Percentiles rank a stretch among this genome's conserved stretches.
These are phyloP conservation scores for Pinctada fucata DNA, from an alignment of 2,888 invertebrate species.

Conservation along the genomic window DNA sequence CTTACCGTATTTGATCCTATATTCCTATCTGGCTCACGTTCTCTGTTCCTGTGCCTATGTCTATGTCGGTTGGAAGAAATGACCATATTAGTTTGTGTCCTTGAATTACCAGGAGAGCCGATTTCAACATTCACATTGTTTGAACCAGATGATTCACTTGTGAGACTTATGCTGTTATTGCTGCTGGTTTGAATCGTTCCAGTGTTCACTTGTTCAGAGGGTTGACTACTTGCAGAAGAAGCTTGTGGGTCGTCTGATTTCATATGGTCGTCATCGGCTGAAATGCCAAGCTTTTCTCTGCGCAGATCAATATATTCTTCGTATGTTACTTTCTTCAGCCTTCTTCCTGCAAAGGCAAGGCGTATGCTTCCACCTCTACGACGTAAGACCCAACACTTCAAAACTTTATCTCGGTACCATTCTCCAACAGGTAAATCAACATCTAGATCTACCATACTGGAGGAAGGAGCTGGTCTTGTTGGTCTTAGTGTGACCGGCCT, in stretches of 20 bases:
- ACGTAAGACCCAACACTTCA: conserved; percentile 32
- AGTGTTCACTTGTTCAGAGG: too few relatives aligned
- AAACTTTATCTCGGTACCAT: conserved; percentile 29
- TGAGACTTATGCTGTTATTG: too few relatives aligned
- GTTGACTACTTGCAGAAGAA: neutral
- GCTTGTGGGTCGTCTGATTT: conserved; percentile 16
- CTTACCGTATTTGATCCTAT: too few relatives aligned
- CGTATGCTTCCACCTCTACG: conserved; percentile 16
- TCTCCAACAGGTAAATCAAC: neutral
- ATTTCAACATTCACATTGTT: too few relatives aligned
- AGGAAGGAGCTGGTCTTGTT: conserved; percentile 4
- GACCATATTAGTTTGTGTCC: too few relatives aligned
- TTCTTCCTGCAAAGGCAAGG: conserved; percentile 30
- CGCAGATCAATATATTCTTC: conserved; percentile 21
- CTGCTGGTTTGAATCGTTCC: too few relatives aligned
- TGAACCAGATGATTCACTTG: too few relatives aligned
- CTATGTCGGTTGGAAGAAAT: neutral
- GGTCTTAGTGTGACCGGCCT: conserved; percentile 5
- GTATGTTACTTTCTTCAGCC: conserved; percentile 11
- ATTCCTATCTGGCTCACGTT: too few relatives aligned
- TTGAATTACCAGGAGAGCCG: too few relatives aligned
- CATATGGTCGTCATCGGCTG: conserved; percentile 1
- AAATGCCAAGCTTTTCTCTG: neutral
- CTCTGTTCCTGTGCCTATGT: neutral
- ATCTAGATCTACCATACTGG: neutral